phyloP scores from a whole-genome alignment of 1,140 invertebrate genomes.

The Dreissena polymorpha region DNA sequence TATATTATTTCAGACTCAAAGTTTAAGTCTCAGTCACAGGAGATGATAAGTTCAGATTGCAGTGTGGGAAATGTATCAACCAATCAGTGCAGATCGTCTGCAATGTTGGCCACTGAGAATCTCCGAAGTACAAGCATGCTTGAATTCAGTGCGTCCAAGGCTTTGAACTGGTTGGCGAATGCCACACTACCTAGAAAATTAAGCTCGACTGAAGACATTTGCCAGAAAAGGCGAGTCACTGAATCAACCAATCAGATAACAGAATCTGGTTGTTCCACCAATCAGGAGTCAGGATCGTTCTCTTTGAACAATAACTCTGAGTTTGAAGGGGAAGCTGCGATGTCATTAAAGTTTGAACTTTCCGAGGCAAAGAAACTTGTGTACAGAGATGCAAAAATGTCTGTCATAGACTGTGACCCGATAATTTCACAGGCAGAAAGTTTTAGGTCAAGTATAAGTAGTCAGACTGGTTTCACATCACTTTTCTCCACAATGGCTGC shows the following conservation, averaged over 20 bases:
- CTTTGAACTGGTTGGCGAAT: constrained; percentile 47
- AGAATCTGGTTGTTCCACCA: constrained; percentile 32
- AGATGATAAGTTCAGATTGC: constrained; percentile 40
- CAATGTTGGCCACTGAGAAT: no score
- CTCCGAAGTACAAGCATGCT: constrained; percentile 21
- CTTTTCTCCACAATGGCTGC: constrained; percentile 43
- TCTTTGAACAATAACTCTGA: constrained; percentile 18
- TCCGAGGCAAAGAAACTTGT: constrained; percentile 13
- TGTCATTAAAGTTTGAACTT: constrained; percentile 13
- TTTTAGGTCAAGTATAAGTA: constrained; percentile 33
- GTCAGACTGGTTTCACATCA: constrained; percentile 41
- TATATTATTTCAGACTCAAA: constrained; percentile 30
- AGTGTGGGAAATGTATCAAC: not conserved
- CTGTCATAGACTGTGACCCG: constrained; percentile 38
- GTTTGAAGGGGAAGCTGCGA: not conserved
- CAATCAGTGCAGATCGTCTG: constrained; percentile 25
- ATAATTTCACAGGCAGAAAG: constrained; percentile 42
- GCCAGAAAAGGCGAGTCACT: constrained; percentile 16
- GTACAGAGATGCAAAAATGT: constrained; percentile 42
- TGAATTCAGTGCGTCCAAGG: constrained; percentile 48
- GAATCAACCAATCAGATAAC: constrained; percentile 36
- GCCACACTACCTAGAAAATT: constrained; percentile 29
- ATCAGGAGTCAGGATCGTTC: constrained; percentile 27
- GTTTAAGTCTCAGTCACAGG: constrained; percentile 27
- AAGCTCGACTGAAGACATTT: not conserved